These are phyloP conservation scores for Salvelinus namaycush DNA, from an alignment of 2,113 vertebrate species.

Conservation along the genomic window DNA sequence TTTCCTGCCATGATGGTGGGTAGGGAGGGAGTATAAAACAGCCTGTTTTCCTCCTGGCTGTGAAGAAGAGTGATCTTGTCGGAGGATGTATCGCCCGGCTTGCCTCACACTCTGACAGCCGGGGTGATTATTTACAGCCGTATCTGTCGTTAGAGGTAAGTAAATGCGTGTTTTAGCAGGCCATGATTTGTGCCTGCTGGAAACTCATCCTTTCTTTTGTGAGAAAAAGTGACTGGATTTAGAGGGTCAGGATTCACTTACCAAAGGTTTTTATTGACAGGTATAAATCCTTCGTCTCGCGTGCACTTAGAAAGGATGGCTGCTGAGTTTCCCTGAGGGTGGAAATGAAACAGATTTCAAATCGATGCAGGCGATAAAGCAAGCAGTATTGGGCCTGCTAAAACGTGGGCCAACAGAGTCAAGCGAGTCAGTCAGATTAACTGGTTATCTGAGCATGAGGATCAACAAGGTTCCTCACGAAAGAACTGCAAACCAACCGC, in stretches of 20 bases:
- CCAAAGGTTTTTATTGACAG: conserved; percentile 79
- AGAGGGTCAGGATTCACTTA: conserved; percentile 79
- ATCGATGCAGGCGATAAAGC: conserved; percentile 72
- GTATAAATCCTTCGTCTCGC: conserved; percentile 77
- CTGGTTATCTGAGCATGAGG: conserved; percentile 48
- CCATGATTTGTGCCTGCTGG: conserved; percentile 76
- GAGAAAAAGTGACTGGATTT: conserved; percentile 73
- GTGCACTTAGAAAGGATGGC: conserved; percentile 73
- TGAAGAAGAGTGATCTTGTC: conserved; percentile 67
- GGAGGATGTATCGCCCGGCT: conserved; percentile 56
- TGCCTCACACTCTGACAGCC: conserved; percentile 60
- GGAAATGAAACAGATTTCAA: conserved; percentile 75
- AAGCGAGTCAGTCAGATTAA: conserved; percentile 51
- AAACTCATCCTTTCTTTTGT: conserved; percentile 74
- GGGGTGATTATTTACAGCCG: conserved; percentile 76
- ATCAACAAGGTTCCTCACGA: conserved; percentile 18
- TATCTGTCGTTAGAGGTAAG: conserved; percentile 70
- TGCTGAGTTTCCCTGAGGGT: conserved; percentile 72
- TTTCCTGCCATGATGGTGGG: conserved; percentile 23
- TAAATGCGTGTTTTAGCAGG: conserved; percentile 76
- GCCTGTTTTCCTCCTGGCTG: conserved; percentile 49
- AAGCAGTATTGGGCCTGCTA: conserved; percentile 57
- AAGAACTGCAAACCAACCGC: conserved; percentile 1
- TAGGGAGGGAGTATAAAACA: conserved; percentile 48
- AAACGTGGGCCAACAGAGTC: conserved; percentile 54